phyloP scores from a whole-genome alignment of 2,113 vertebrate species.

The Tenebrosternarchus preto region DNA sequence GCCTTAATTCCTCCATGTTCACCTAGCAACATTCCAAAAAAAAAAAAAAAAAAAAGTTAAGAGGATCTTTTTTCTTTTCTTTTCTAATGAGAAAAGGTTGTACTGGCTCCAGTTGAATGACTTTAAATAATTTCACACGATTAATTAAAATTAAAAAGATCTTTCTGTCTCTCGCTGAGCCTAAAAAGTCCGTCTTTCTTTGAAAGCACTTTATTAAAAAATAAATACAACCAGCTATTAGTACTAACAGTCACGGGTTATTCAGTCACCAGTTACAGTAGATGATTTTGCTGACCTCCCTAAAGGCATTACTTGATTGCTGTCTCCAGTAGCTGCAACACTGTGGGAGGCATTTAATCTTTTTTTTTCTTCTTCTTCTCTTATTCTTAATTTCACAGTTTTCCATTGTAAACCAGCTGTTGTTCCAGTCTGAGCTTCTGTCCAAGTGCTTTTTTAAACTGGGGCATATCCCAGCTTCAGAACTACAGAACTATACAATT shows the following conservation, averaged over 20 bases:
- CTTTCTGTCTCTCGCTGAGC: slow-evolving; percentile 66
- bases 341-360: slow-evolving; percentile 78
- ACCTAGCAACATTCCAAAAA: slow-evolving; percentile 72
- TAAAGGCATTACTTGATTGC: slow-evolving; percentile 81
- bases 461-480: slow-evolving; percentile 45
- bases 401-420: slow-evolving; percentile 82
- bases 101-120: slow-evolving; percentile 98
- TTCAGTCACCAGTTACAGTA: slow-evolving; percentile 88
- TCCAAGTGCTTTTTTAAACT: slow-evolving; percentile 51
- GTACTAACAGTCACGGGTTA: slow-evolving; percentile 95
- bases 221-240: slow-evolving; percentile 99
- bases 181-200: slow-evolving; percentile 81
- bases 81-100: slow-evolving; percentile 81
- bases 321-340: slow-evolving; percentile 84
- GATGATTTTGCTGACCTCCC: slow-evolving; percentile 82
- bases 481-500: slow-evolving; percentile 68
- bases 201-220: slow-evolving; percentile 87
- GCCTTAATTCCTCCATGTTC: slow-evolving; percentile 75
- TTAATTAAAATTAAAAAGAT: slow-evolving; percentile 88
- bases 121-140: slow-evolving; percentile 94
- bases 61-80: slow-evolving; percentile 75
- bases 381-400: slow-evolving; percentile 85
- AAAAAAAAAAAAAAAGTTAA: slow-evolving; percentile 72
- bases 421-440: slow-evolving; percentile 78
- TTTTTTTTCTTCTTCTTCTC: slow-evolving; percentile 3